Percentiles rank a stretch among this genome's conserved stretches.
Evolutionary conservation across 2,113 vertebrate genomes (phyloP).

Genomic region (Ceyx cyanopectus): DNA sequence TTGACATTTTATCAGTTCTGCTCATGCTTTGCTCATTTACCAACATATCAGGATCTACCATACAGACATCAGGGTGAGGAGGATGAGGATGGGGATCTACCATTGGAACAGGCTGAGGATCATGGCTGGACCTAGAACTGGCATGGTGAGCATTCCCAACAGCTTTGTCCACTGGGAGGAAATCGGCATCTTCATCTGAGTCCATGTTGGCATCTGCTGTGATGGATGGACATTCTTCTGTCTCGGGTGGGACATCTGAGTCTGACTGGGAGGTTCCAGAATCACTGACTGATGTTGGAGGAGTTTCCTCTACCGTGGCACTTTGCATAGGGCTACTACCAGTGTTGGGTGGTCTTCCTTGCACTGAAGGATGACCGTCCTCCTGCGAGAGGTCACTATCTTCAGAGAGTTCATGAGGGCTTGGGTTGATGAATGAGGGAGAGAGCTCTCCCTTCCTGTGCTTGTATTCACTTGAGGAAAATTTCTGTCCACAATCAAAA

Average conservation of each 20-base stretch:
- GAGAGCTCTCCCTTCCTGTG: slow-evolving; percentile 90
- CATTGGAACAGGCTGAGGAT: slow-evolving; percentile 87
- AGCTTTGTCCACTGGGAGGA: slow-evolving; percentile 92
- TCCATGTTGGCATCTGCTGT: slow-evolving; percentile 92
- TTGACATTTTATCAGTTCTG: slow-evolving; percentile 86
- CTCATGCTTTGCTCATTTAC: slow-evolving; percentile 79
- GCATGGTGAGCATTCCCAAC: slow-evolving; percentile 79
- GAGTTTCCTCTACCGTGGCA: slow-evolving; percentile 87
- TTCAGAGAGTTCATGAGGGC: slow-evolving; percentile 84
- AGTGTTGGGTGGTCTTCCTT: slow-evolving; percentile 75
- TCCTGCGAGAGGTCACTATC: slow-evolving; percentile 88
- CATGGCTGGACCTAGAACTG: slow-evolving; percentile 81
- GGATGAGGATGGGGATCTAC: slow-evolving; percentile 88
- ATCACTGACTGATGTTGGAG: slow-evolving; percentile 93
- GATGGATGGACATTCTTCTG: slow-evolving; percentile 91
- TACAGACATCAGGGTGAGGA: slow-evolving; percentile 94
- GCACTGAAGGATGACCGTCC: slow-evolving; percentile 79
- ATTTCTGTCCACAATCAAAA: slow-evolving; percentile 75
- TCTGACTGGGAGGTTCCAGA: slow-evolving; percentile 94
- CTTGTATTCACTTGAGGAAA: slow-evolving; percentile 81
- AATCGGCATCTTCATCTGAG: slow-evolving; percentile 93
- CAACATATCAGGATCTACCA: slow-evolving; percentile 93
- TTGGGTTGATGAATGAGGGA: slow-evolving; percentile 94
- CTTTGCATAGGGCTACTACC: slow-evolving; percentile 59
- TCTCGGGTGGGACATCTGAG: slow-evolving; percentile 90